Evolutionary conservation across 1,140 invertebrate genomes (phyloP).

Genomic region (Brachionus plicatilis): DNA sequence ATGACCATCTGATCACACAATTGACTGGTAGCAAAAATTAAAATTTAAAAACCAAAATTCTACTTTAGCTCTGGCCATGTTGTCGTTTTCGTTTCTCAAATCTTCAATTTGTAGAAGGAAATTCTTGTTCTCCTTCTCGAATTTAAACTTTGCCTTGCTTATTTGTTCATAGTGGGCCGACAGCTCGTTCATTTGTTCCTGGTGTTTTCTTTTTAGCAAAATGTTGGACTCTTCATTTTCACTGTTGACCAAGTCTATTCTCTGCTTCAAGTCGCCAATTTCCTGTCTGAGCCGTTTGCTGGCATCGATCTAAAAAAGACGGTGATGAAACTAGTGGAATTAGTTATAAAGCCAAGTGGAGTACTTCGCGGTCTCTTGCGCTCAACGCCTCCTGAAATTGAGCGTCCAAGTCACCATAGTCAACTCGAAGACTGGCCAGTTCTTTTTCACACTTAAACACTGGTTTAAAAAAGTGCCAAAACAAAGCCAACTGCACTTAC

Average conservation of each 20-base stretch:
- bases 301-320: conserved; percentile 16
- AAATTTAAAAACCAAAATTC: neutral
- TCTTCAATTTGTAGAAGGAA: conserved; percentile 39
- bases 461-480: neutral
- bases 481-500: neutral
- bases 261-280: conserved; percentile 21
- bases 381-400: conserved; percentile 26
- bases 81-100: conserved; percentile 8
- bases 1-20: neutral
- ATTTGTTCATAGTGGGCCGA: conserved; percentile 20
- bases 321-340: neutral
- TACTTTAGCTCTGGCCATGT: conserved; percentile 20
- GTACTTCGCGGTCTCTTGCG: conserved; percentile 23
- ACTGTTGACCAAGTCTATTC: neutral
- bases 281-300: conserved; percentile 24
- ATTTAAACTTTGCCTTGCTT: neutral
- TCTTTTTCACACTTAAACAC: conserved; percentile 31
- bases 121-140: conserved; percentile 36
- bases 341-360: neutral
- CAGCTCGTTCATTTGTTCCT: conserved; percentile 37
- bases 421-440: neutral
- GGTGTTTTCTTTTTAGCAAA: neutral
- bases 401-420: conserved; percentile 13
- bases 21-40: neutral
- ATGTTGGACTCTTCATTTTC: conserved; percentile 36